These are phyloP conservation scores for Tromatobia lineatoria DNA, from an alignment of 2,888 invertebrate species.

Conservation along the genomic window DNA sequence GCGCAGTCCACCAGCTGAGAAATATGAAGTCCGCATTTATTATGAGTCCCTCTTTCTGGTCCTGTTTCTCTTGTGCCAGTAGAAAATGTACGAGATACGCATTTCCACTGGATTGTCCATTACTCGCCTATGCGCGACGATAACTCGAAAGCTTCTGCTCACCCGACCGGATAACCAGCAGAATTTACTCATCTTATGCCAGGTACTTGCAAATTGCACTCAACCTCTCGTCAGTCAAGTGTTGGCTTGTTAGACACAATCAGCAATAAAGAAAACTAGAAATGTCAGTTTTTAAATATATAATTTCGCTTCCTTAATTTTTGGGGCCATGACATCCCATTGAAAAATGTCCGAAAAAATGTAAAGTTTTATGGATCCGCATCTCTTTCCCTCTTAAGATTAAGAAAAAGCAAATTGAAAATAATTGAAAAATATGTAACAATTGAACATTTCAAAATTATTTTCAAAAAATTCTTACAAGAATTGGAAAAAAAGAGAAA, in stretches of 20 bases:
- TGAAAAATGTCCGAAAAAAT: not conserved
- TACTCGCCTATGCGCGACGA: slow-evolving; percentile 35
- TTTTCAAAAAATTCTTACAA: no score
- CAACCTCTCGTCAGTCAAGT: not conserved
- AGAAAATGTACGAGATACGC: not conserved
- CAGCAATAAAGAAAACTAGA: not conserved
- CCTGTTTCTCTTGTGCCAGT: not conserved
- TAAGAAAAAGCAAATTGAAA: no score
- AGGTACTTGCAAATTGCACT: not conserved
- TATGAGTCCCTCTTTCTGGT: slow-evolving; percentile 10
- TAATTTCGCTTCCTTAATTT: no score
- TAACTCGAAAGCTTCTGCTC: slow-evolving; percentile 32
- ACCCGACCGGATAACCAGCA: slow-evolving; percentile 24
- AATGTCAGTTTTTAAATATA: no score
- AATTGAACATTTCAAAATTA: no score
- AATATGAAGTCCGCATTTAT: slow-evolving; percentile 53
- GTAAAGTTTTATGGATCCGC: no score
- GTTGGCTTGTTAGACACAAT: not conserved
- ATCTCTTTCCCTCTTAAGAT: no score
- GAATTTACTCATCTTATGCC: slow-evolving; percentile 28
- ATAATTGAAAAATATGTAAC: no score
- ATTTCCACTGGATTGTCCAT: slow-evolving; percentile 4
- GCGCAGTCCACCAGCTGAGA: slow-evolving; percentile 32
- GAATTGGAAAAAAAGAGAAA: no score
- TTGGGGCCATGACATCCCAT: not conserved